Percentiles rank a stretch among this genome's conserved stretches.
Conservation (phyloP, 2,113 vertebrate genomes). For the Apus apus region DNA sequence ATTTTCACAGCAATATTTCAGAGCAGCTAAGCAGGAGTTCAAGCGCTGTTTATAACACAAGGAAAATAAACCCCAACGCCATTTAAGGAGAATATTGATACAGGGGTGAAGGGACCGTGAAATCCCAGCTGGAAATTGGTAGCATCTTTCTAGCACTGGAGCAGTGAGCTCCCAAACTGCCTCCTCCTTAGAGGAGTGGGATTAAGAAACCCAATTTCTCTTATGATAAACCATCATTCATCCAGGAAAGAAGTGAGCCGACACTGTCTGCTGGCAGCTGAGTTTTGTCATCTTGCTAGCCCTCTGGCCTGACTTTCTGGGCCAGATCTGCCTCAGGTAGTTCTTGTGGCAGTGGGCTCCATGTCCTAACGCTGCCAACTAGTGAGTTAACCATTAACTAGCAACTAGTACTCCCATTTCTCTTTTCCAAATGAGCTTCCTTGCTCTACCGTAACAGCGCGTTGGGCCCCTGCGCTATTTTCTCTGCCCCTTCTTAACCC, state of each 20-base stretch:
- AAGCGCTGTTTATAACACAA: not conserved
- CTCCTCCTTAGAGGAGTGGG: not conserved
- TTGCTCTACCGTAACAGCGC: not conserved
- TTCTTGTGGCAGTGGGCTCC: not conserved
- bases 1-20: slow-evolving; percentile 51
- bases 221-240: not conserved
- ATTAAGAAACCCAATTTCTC: not conserved
- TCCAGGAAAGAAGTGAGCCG: not conserved
- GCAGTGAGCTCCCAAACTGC: not conserved
- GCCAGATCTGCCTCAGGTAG: not conserved
- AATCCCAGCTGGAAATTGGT: slow-evolving; percentile 31
- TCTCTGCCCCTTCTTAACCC: not conserved
- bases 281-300: not conserved
- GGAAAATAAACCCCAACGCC: slow-evolving; percentile 27
- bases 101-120: not conserved
- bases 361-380: not conserved
- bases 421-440: not conserved
- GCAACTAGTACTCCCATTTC: not conserved
- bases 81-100: slow-evolving; percentile 7
- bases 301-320: not conserved
- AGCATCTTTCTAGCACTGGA: not conserved
- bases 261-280: not conserved
- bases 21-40: slow-evolving; percentile 3
- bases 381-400: not conserved
- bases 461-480: not conserved